Percentiles rank a stretch among this genome's conserved stretches.
These are phyloP conservation scores for Columbina picui DNA, from an alignment of 2,113 vertebrate species.

Conservation along the genomic window DNA sequence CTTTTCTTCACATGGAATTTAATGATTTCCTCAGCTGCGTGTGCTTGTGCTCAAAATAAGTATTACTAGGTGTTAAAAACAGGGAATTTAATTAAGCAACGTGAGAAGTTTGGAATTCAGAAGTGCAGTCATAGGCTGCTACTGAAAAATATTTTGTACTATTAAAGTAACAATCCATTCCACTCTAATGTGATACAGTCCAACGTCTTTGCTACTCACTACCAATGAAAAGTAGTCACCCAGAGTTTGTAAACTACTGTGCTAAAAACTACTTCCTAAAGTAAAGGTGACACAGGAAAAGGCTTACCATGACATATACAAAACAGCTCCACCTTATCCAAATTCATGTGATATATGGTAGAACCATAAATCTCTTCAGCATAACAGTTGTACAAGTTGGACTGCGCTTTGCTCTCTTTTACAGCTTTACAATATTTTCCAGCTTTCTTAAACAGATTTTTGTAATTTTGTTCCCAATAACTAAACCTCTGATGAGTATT, in stretches of 20 bases:
- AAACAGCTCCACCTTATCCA: conserved; percentile 2
- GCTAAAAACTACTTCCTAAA: conserved; percentile 11
- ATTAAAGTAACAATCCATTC: not conserved
- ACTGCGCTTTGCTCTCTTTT: not conserved
- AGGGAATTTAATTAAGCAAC: not conserved
- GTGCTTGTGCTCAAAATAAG: conserved; percentile 19
- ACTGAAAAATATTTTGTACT: not conserved
- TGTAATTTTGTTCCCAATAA: not conserved
- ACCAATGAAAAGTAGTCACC: not conserved
- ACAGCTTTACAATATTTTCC: not conserved
- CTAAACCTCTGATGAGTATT: not conserved
- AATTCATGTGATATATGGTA: not conserved
- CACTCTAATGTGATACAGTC: not conserved
- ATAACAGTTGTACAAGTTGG: not conserved
- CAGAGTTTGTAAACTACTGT: not conserved
- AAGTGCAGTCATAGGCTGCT: not conserved
- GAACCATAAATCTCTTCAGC: not conserved
- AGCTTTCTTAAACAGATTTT: not conserved
- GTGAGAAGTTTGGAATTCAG: not conserved
- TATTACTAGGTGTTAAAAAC: not conserved
- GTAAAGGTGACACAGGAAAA: conserved; percentile 13
- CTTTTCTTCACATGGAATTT: not conserved
- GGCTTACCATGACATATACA: not conserved
- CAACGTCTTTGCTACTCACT: not conserved
- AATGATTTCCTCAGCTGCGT: not conserved